Conservation (phyloP, 23 tunicate genomes). For the Clavelina lepadiformis region DNA sequence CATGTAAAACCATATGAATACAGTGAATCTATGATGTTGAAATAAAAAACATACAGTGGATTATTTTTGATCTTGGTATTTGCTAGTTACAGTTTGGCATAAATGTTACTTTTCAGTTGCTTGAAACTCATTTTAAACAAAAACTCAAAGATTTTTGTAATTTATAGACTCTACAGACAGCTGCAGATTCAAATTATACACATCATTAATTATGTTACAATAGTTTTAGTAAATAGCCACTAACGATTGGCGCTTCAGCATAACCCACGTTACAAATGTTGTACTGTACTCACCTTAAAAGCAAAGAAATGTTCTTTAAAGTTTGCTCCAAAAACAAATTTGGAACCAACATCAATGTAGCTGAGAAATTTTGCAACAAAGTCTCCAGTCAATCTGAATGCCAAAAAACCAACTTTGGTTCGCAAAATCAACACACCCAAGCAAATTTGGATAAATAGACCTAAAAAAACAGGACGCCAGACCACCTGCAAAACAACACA, state of each 20-base stretch:
- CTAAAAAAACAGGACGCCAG: conserved; percentile 66
- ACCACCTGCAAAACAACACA: conserved; percentile 18
- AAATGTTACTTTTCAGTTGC: background rate
- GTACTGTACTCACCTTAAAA: conserved; percentile 14
- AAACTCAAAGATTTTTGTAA: background rate
- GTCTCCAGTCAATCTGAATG: conserved; percentile 32
- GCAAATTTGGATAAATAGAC: conserved; percentile 35
- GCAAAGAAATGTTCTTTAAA: conserved; percentile 42
- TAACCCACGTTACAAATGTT: no score
- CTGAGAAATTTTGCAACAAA: conserved; percentile 27
- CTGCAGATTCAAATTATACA: background rate
- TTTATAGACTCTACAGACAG: no score
- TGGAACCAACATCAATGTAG: conserved; percentile 4
- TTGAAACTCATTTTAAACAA: background rate
- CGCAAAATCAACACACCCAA: conserved; percentile 43
- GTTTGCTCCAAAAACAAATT: conserved; percentile 28
- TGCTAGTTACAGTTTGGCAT: no score
- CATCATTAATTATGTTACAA: background rate
- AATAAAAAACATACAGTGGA: no score
- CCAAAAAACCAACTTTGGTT: conserved; percentile 36
- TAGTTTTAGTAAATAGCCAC: no score
- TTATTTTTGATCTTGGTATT: no score
- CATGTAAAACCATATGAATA: no score
- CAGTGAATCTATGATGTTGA: no score
- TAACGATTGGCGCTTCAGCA: background rate